These are phyloP conservation scores for Pica pica DNA, from an alignment of 2,113 vertebrate species.

Conservation along the genomic window DNA sequence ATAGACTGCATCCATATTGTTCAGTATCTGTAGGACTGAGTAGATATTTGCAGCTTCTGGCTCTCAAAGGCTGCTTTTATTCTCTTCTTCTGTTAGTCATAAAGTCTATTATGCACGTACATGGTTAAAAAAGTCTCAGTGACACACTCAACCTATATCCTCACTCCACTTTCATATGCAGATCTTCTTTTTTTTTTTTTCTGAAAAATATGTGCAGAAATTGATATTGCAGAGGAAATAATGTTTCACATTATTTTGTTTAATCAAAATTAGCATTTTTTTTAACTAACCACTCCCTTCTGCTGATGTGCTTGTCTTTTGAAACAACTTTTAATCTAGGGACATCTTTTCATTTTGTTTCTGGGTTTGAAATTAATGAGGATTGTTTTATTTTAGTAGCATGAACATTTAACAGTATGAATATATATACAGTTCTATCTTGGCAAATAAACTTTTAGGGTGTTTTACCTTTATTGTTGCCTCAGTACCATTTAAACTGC, in stretches of 20 bases:
- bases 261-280: neutral
- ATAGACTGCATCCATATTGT: neutral
- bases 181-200: neutral
- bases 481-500: neutral
- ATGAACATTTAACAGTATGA: neutral
- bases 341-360: neutral
- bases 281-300: neutral
- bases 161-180: neutral
- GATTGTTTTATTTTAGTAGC: neutral
- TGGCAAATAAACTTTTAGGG: neutral
- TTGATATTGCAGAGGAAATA: neutral
- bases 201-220: neutral
- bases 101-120: neutral
- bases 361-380: neutral
- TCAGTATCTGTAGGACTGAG: neutral
- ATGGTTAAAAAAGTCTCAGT: neutral
- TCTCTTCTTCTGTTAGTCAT: neutral
- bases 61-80: neutral
- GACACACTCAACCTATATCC: rapidly evolving
- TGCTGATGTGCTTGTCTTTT: neutral
- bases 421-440: neutral
- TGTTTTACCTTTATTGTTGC: neutral
- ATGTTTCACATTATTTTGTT: neutral
- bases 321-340: neutral
- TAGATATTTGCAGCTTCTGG: neutral